Evolutionary conservation across 1,140 invertebrate species (phyloP), one percentile per base, ranked within the genome.

Genomic region (Trichogramma pretiosum): DNA sequence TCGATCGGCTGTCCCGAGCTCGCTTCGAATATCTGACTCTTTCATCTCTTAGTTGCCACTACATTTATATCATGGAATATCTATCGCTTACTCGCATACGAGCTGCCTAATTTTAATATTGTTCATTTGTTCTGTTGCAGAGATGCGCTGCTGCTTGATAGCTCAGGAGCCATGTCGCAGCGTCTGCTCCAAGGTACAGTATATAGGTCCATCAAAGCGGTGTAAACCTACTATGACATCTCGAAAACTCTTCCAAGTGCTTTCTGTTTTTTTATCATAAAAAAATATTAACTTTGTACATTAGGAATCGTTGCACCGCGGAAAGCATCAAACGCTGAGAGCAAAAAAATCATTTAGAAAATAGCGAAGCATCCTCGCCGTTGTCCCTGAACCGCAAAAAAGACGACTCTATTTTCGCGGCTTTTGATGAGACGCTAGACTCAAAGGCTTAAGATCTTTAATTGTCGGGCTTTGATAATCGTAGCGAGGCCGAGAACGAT

Each of bases 181-280:
- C 17, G 60, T 61, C 26, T 67, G 64, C 48, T 65, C 64, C 4
- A 61, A 65, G 59, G 64, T 67, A 56, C 41, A n/a, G 46, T 50
- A 44, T 17, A 3, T 37, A 14, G 32, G 10, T 24, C 30, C 19
- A 9, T 30, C 26, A 9, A 30, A n/a, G n/a, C n/a, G n/a, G n/a
- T n/a, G n/a, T n/a, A n/a, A n/a, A n/a, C n/a, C n/a, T n/a, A n/a
- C n/a, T n/a, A 28, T 5, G 5, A 11, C 11, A 5, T 28, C 24
- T 11, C 24, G 5, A 7, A 7, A 28, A 7, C 24, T 28, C 24
- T 28, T 28, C 5, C 24, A 11, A 28, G 24, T 28, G n/a, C 11
- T 28, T 28, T 28, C 24, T 11, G 24, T 7, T 28, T 28, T 28
- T 5, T 28, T 11, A 28, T 28, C 11, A 11, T 28, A 28, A 28